These are phyloP conservation scores for Acanthurus tractus DNA, from an alignment of 2,797 vertebrate genomes.

Conservation along the genomic window DNA sequence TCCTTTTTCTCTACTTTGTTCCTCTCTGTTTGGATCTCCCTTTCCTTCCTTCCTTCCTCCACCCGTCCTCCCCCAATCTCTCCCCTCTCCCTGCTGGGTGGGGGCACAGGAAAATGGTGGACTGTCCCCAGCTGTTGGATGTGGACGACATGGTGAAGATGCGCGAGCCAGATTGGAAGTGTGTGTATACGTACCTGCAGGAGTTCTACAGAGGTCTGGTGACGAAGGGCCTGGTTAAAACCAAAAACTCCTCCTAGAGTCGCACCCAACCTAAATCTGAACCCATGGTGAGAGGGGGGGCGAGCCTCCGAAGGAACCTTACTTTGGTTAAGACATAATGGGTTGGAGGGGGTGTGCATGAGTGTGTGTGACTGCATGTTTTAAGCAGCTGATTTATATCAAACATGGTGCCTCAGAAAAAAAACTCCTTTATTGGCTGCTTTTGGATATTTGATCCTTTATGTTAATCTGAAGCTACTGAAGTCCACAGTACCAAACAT, in stretches of 20 bases:
- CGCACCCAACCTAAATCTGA: constrained; percentile 80
- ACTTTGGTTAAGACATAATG: constrained; percentile 43
- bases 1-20: constrained; percentile 34
- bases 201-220: constrained; percentile 99
- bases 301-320: constrained; percentile 69
- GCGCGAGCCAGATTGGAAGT: constrained; percentile 99
- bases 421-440: constrained; percentile 44
- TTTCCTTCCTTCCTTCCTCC: constrained; percentile 29
- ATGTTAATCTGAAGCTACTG: constrained; percentile 49
- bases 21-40: constrained; percentile 46
- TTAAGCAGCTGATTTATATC: constrained; percentile 29
- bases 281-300: constrained; percentile 91
- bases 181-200: constrained; percentile 99
- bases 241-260: constrained; percentile 97
- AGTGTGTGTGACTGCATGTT: constrained; percentile 13
- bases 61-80: constrained; percentile 68
- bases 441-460: constrained; percentile 52
- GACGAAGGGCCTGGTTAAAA: constrained; percentile 99
- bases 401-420: constrained; percentile 18
- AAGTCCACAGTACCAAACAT: constrained; percentile 71
- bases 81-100: constrained; percentile 52
- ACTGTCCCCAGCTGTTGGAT: constrained; percentile 98
- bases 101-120: constrained; percentile 93
- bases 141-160: constrained; percentile 99
- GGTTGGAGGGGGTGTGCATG: constrained; percentile 17